Conservation (phyloP, 2,888 invertebrate species). For the Ophion slaviceki region DNA sequence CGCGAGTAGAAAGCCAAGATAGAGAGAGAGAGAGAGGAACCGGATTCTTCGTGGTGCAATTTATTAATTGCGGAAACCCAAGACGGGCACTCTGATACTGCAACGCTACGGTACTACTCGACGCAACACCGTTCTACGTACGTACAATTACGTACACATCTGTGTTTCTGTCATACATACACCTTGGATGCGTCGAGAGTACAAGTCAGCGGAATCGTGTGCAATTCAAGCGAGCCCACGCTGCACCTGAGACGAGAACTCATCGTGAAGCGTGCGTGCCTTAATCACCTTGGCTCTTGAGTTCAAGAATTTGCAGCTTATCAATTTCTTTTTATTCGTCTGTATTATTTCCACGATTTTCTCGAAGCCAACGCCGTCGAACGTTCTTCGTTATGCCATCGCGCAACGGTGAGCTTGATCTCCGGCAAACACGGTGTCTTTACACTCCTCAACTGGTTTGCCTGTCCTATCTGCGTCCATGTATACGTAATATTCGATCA, state of each 20-base stretch:
- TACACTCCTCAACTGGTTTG: constrained; percentile 38
- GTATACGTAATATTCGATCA: constrained; percentile 22
- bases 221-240: constrained; percentile 20
- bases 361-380: constrained; percentile 17
- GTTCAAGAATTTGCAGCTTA: constrained; percentile 8
- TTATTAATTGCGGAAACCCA: constrained; percentile 78
- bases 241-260: constrained; percentile 6
- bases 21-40: constrained; percentile 65
- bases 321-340: constrained; percentile 19
- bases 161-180: background rate
- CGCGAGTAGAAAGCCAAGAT: constrained; percentile 78
- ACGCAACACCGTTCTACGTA: constrained; percentile 31
- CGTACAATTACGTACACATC: constrained; percentile 45
- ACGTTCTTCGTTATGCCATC: constrained; percentile 23
- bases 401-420: background rate
- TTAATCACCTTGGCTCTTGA: constrained; percentile 20
- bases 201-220: constrained; percentile 9
- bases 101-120: constrained; percentile 46
- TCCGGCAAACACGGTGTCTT: constrained; percentile 21
- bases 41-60: constrained; percentile 73
- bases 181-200: constrained; percentile 19
- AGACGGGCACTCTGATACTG: constrained; percentile 45
- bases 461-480: background rate
- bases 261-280: constrained; percentile 25
- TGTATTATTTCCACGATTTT: constrained; percentile 53